A percentile compares a stretch with the other conserved stretches of the same genome.
Conservation (phyloP, 2,797 vertebrate species). For the Coregonus suidteri region DNA sequence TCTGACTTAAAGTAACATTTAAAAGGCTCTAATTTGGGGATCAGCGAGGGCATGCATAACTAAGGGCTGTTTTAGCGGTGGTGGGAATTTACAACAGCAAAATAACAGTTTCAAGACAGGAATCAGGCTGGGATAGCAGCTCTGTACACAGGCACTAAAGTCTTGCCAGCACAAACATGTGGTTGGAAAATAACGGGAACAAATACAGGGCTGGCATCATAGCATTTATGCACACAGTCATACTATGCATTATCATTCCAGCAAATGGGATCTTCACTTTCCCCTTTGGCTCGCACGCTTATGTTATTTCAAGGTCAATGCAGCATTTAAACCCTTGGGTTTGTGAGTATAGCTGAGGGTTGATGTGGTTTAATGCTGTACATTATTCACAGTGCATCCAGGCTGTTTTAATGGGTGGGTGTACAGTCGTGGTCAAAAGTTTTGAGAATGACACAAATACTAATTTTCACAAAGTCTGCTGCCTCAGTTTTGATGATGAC, state of each 20-base stretch:
- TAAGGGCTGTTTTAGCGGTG: conserved; percentile 46
- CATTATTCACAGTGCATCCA: neutral
- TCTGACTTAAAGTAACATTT: neutral
- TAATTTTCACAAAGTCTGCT: no score
- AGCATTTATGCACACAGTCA: conserved; percentile 15
- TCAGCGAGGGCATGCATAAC: conserved; percentile 36
- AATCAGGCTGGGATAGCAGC: conserved; percentile 30
- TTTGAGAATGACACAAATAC: no score
- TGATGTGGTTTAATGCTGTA: neutral
- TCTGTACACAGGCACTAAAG: conserved; percentile 12
- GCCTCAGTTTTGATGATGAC: no score
- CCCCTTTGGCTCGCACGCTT: conserved; percentile 7
- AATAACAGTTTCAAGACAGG: conserved; percentile 18
- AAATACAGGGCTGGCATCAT: neutral
- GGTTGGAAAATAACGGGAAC: neutral
- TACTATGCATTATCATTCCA: conserved; percentile 13
- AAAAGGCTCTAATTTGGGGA: conserved; percentile 49
- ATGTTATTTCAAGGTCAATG: conserved; percentile 45
- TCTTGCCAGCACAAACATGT: conserved; percentile 29
- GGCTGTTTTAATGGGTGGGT: neutral
- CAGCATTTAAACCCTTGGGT: conserved; percentile 32
- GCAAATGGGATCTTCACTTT: conserved; percentile 4
- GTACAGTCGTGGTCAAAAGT: no score
- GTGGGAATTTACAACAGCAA: conserved; percentile 38
- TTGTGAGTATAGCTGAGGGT: conserved; percentile 13